A percentile compares a stretch with the other conserved stretches of the same genome.
Evolutionary conservation across 2,113 vertebrate genomes (phyloP).

Genomic region (Gobio gobio): DNA sequence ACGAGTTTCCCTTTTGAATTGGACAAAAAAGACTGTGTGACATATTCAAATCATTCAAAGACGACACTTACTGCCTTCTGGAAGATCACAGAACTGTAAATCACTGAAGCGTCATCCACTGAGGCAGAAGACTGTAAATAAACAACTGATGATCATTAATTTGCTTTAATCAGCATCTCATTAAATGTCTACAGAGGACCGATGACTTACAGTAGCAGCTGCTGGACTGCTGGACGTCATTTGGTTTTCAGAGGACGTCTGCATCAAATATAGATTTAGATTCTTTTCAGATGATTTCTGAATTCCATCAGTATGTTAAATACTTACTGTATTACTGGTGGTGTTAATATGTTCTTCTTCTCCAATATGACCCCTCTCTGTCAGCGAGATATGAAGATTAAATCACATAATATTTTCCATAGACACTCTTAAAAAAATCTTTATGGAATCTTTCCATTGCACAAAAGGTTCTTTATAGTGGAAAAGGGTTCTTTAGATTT

Average conservation of each 20-base stretch:
- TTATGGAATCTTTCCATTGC: too few species aligned
- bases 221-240: not conserved
- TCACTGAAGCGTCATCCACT: not conserved
- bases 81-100: constrained; percentile 1
- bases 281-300: not conserved
- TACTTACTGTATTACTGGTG: not conserved
- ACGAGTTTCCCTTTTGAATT: not conserved
- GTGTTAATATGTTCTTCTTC: not conserved
- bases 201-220: not conserved
- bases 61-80: not conserved
- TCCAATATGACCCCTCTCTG: not conserved
- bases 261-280: not conserved
- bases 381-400: not conserved
- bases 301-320: not conserved
- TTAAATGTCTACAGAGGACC: not conserved
- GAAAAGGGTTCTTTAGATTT: too few species aligned
- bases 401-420: not conserved
- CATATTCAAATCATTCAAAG: too few species aligned
- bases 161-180: not conserved
- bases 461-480: too few species aligned
- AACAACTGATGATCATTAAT: not conserved
- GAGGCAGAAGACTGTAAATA: not conserved
- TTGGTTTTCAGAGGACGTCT: not conserved
- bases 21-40: not conserved
- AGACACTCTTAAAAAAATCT: not conserved